Evolutionary conservation across 2,113 vertebrate species (phyloP).

Genomic region (Piprites chloris): DNA sequence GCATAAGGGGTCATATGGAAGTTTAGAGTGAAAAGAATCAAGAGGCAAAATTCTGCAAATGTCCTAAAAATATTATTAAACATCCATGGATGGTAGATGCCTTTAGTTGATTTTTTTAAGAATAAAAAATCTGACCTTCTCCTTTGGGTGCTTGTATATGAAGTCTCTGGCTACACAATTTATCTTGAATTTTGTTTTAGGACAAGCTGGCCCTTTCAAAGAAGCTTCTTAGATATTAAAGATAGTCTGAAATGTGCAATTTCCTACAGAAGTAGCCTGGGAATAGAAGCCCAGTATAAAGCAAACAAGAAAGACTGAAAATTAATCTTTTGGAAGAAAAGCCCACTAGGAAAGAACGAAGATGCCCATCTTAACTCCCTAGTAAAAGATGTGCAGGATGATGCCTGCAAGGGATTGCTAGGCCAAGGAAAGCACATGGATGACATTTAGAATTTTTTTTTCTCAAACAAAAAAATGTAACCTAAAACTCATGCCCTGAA

Average conservation of each 20-base stretch:
- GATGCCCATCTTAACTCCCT: constrained; percentile 21
- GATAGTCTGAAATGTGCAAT: background rate
- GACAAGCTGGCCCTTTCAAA: background rate
- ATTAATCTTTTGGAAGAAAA: constrained; percentile 37
- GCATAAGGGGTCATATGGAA: background rate
- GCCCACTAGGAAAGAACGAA: constrained; percentile 33
- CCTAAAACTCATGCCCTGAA: constrained; percentile 32
- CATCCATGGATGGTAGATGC: background rate
- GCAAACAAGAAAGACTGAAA: constrained; percentile 21
- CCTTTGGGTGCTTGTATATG: background rate
- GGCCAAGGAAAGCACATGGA: constrained; percentile 4
- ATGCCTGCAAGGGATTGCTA: constrained; percentile 25
- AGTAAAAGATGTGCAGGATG: constrained; percentile 3
- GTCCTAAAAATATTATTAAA: background rate
- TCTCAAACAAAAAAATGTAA: constrained; percentile 43
- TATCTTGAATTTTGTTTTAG: constrained; percentile 1
- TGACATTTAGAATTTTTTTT: constrained; percentile 54
- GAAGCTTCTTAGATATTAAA: constrained; percentile 15
- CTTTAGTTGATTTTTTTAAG: background rate
- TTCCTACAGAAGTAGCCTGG: constrained; percentile 13
- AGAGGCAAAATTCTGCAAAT: background rate
- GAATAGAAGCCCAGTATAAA: constrained; percentile 4
- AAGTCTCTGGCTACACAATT: background rate
- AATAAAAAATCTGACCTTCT: background rate
- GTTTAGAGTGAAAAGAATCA: background rate